Base-by-base conservation (phyloP, 2,113 vertebrate species). In the Taxidea taxus region DNA sequence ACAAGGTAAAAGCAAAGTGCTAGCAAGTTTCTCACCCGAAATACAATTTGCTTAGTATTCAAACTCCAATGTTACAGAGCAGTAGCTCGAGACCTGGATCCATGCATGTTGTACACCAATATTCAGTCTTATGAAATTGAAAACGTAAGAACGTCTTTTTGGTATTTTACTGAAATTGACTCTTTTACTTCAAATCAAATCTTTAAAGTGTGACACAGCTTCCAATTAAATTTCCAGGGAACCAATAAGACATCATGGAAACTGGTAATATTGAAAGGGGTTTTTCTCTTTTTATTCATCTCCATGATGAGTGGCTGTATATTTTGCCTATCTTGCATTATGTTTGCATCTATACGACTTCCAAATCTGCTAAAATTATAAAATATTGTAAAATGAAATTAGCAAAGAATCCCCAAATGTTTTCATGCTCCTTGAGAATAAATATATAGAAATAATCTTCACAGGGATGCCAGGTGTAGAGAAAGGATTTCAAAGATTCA, bases 401-500 rank as follows among this genome's bases (percentile, higher is more conserved):
- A 93, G 42, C 58, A 86, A 94, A 77, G 58, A 97, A 66, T 83
- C 72, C 64, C 44, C 44, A 96, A 90, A 51, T 92, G 12, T 93
- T 96, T 92, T 90, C 85, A 42, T 94, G 62, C 72, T 94, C 84
- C 64, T 89, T 94, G 91, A 96, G 66, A 83, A 96, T 66, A 94
- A 93, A 92, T 83, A 88, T 60, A 86, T 87, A 97, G 82, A 96
- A 96, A 91, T 96, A 78, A 74, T 64, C 78, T 96, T 91, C 82
- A 70, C 34, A 81, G 49, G 66, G 44, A 94, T 68, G 88, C 51
- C 72, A 66, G 66, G 92, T 91, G 88, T 95, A 92, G 60, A 31
- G 34, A 92, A 96, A 74, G 25, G 88, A 94, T 96, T 97, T 95
- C 77, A 94, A 91, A 97, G 31, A 80, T 80, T 93, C 34, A 74